phyloP scores from a whole-genome alignment of 1,140 invertebrate genomes.

The Vanessa atalanta region DNA sequence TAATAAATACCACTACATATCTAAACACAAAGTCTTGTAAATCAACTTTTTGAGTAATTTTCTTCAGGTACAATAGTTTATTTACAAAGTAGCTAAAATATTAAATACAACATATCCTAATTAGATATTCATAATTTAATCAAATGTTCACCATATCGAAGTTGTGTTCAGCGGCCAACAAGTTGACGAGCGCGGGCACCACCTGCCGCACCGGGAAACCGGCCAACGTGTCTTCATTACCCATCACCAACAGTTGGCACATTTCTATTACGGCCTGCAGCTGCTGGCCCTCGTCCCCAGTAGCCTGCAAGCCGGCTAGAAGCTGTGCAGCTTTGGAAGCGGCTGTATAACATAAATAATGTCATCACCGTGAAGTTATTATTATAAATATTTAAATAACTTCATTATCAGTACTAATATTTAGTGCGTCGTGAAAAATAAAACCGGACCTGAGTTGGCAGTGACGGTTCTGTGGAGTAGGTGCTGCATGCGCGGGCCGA shows the following conservation, averaged over 20 bases:
- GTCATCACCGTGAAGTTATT: too few relatives aligned
- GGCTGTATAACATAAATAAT: conserved; percentile 50
- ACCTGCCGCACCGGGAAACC: conserved; percentile 99
- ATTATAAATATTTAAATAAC: too few relatives aligned
- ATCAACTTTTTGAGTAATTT: too few relatives aligned
- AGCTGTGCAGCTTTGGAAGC: conserved; percentile 96
- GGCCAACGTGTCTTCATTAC: conserved; percentile 98
- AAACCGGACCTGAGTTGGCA: conserved; percentile 85
- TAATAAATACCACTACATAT: too few relatives aligned
- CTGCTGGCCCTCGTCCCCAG: conserved; percentile 97
- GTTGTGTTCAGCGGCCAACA: conserved; percentile 97
- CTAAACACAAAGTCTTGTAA: too few relatives aligned
- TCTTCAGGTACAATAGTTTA: too few relatives aligned
- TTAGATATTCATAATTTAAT: too few relatives aligned
- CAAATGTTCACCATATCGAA: conserved; percentile 93
- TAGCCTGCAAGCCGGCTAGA: conserved; percentile 94
- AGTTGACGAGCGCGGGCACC: conserved; percentile 94
- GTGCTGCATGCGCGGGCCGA: conserved; percentile 98
- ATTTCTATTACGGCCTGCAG: conserved; percentile 98
- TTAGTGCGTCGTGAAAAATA: neutral
- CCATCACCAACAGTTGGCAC: conserved; percentile 99
- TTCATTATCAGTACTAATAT: too few relatives aligned
- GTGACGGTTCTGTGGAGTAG: conserved; percentile 96
- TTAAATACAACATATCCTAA: too few relatives aligned
- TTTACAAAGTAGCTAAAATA: too few relatives aligned